Percentiles rank a stretch among this genome's conserved stretches.
phyloP scores from a whole-genome alignment of 2,888 invertebrate genomes.

The Drosophila algonquin region DNA sequence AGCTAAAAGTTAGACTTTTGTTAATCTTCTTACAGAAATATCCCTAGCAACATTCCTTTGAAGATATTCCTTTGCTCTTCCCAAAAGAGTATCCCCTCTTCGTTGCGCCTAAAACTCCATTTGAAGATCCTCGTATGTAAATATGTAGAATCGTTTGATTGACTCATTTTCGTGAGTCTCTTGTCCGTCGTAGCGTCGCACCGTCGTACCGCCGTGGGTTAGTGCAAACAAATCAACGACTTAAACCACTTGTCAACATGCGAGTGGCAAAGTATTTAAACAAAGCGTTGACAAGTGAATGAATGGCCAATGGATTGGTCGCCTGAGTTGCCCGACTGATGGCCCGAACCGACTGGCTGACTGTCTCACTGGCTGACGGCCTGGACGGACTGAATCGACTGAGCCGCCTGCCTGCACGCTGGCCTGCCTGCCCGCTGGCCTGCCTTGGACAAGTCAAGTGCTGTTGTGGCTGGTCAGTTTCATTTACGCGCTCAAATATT shows the following conservation, averaged over 20 bases:
- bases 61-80: not conserved
- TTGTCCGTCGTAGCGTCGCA: not conserved
- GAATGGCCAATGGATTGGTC: conserved; percentile 59
- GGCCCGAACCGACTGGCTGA: conserved; percentile 6
- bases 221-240: conserved; percentile 78
- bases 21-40: too few relatives aligned
- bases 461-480: conserved; percentile 81
- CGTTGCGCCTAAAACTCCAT: not conserved
- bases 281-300: conserved; percentile 77
- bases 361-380: conserved; percentile 14
- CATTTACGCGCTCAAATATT: conserved; percentile 78
- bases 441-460: conserved; percentile 66
- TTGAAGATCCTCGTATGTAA: conserved; percentile 42
- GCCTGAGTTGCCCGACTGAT: conserved; percentile 21
- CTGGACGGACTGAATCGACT: conserved; percentile 6
- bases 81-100: not conserved
- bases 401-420: conserved; percentile 13
- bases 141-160: conserved; percentile 72
- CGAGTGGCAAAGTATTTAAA: conserved; percentile 79
- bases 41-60: too few relatives aligned
- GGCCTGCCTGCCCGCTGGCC: conserved; percentile 21
- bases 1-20: too few relatives aligned
- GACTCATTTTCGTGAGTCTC: conserved; percentile 75
- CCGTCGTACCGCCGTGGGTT: conserved; percentile 10
- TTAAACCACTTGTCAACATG: conserved; percentile 79